A percentile compares a stretch with the other conserved stretches of the same genome.
Conservation (phyloP, 2,113 vertebrate species). For the Microcebus lehilahytsara region DNA sequence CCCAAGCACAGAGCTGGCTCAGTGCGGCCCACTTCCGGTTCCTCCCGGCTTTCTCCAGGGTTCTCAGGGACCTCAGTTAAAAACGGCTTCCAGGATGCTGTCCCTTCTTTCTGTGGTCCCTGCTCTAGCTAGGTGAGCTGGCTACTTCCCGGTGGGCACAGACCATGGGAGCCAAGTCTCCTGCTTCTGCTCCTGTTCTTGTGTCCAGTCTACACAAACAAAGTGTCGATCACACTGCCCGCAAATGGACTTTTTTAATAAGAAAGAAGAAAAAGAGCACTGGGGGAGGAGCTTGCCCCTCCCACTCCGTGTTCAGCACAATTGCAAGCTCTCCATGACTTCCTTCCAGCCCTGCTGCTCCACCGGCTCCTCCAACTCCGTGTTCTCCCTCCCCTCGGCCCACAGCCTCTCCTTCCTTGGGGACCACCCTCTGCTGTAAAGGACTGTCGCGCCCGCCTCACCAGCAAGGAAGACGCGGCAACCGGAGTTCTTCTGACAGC, state of each 20-base stretch:
- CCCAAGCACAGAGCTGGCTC: background rate
- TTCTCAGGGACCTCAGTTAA: background rate
- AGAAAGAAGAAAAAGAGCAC: background rate
- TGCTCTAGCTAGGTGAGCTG: too few relatives aligned
- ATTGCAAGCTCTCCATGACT: background rate
- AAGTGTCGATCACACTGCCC: too few relatives aligned
- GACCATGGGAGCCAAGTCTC: background rate
- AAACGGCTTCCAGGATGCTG: background rate
- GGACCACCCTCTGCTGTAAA: background rate
- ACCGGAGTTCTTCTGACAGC: too few relatives aligned
- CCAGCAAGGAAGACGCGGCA: too few relatives aligned
- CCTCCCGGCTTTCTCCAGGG: background rate
- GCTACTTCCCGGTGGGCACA: background rate
- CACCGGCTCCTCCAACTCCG: background rate
- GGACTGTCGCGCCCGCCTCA: too few relatives aligned
- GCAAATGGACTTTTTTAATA: too few relatives aligned
- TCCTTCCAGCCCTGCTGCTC: background rate
- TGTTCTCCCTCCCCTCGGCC: background rate
- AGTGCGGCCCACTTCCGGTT: fast-evolving
- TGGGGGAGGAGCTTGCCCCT: too few relatives aligned
- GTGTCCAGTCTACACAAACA: too few relatives aligned
- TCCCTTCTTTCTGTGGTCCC: background rate
- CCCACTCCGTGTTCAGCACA: background rate
- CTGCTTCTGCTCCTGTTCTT: too few relatives aligned
- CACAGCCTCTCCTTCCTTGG: background rate